Conservation (phyloP, 2,797 vertebrate genomes). For the Sylvia borin region DNA sequence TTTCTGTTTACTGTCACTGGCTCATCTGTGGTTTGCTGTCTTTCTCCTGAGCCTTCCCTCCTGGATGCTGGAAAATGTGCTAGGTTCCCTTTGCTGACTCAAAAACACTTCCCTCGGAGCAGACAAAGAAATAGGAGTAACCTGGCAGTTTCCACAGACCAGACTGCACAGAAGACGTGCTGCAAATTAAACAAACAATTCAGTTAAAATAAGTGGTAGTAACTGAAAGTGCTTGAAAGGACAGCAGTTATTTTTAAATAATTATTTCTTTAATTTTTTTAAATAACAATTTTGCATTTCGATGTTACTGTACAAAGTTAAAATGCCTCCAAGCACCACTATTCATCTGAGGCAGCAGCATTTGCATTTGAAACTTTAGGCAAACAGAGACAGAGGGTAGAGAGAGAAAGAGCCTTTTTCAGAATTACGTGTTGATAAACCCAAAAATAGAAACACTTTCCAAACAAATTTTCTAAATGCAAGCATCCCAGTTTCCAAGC, state of each 20-base stretch:
- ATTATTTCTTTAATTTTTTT: background rate
- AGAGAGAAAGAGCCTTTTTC: background rate
- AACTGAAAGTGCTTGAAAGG: background rate
- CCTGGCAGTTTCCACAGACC: background rate
- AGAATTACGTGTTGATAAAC: background rate
- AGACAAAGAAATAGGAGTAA: background rate
- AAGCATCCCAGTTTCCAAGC: conserved; percentile 3
- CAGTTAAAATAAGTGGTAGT: background rate
- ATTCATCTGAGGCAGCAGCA: background rate
- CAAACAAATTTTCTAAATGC: background rate
- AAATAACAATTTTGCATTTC: background rate
- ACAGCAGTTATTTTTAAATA: background rate
- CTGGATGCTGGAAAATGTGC: background rate
- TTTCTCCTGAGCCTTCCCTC: background rate
- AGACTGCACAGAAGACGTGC: background rate
- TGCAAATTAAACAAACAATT: background rate
- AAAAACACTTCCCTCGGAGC: background rate
- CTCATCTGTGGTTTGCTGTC: background rate
- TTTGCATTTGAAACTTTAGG: background rate
- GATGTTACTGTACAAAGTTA: background rate
- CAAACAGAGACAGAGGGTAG: background rate
- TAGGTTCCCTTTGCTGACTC: background rate
- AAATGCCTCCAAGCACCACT: background rate
- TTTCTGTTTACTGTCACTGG: background rate
- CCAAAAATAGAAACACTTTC: background rate